Evolutionary conservation across 2,113 vertebrate genomes (phyloP).

Genomic region (Regulus satrapa): DNA sequence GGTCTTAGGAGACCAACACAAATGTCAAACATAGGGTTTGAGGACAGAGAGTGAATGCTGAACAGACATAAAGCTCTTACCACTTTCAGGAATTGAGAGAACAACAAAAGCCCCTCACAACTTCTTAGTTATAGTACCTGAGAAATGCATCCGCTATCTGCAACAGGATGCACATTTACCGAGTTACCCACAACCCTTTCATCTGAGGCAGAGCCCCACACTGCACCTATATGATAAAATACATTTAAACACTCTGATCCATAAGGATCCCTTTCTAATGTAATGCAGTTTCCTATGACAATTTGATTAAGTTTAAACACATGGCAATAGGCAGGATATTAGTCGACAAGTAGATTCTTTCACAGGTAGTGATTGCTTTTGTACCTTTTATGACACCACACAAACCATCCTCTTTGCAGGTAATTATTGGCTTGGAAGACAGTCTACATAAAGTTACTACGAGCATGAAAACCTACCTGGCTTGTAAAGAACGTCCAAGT

Average conservation of each 20-base stretch:
- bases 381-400: neutral
- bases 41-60: accelerated
- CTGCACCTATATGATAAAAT: neutral
- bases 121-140: neutral
- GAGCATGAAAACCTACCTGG: neutral
- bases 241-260: neutral
- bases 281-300: neutral
- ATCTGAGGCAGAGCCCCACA: neutral
- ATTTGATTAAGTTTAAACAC: neutral
- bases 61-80: neutral
- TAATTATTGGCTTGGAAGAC: neutral
- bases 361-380: neutral
- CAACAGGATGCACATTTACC: accelerated
- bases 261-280: neutral
- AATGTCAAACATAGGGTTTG: accelerated
- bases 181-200: neutral
- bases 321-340: neutral
- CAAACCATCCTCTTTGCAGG: neutral
- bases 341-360: neutral
- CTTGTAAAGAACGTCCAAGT: neutral
- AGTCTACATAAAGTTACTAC: neutral
- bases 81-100: neutral
- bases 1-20: neutral
- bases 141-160: neutral
- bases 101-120: neutral